phyloP scores from a whole-genome alignment of 2,797 vertebrate genomes.

The Prionace glauca region DNA sequence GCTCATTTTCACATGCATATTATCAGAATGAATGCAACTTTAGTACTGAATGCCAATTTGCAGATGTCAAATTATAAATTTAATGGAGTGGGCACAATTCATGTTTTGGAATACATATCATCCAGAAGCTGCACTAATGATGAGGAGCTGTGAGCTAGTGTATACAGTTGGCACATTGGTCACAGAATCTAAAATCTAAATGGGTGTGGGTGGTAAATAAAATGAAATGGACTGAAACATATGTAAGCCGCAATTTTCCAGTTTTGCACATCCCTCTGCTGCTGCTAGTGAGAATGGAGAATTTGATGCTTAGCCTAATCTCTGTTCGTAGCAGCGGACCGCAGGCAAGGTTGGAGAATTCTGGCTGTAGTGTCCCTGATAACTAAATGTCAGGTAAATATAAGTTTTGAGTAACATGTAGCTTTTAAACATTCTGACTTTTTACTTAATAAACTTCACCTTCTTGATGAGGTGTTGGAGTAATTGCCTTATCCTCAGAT shows the following conservation, averaged over 20 bases:
- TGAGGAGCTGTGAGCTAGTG: not conserved
- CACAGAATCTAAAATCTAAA: not conserved
- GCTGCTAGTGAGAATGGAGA: too few species aligned
- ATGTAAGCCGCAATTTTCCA: too few species aligned
- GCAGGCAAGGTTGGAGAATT: too few species aligned
- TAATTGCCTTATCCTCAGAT: not conserved
- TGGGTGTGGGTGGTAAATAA: not conserved
- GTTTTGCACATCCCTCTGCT: too few species aligned
- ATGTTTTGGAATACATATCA: not conserved
- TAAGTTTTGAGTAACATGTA: not conserved
- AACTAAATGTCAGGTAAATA: too few species aligned
- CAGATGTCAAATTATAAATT: not conserved
- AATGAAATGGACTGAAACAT: not conserved
- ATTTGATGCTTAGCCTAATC: too few species aligned
- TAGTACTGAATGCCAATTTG: not conserved
- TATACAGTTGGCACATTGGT: not conserved
- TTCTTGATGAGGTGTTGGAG: not conserved
- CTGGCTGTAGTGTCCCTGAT: too few species aligned
- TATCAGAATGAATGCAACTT: not conserved
- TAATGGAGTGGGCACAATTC: not conserved
- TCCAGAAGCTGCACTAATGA: not conserved
- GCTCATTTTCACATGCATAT: not conserved
- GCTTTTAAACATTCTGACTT: too few species aligned
- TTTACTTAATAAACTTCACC: not conserved
- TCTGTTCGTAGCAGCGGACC: too few species aligned